Conservation (phyloP, 1,140 invertebrate species). For the Chrysoperla carnea region DNA sequence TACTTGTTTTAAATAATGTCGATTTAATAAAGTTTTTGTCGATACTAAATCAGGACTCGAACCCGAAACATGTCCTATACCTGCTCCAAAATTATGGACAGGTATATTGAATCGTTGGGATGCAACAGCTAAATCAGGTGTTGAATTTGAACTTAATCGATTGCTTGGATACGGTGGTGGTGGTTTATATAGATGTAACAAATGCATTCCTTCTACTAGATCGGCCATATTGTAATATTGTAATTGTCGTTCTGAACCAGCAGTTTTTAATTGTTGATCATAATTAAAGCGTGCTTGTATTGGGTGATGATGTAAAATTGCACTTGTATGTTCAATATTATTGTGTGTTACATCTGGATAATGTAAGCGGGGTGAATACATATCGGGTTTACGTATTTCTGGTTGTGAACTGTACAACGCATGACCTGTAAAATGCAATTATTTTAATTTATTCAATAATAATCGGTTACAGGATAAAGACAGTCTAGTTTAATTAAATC, state of each 20-base stretch:
- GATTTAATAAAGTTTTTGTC: constrained; percentile 34
- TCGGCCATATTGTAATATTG: constrained; percentile 16
- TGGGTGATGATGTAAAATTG: constrained; percentile 1
- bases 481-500: too few relatives aligned
- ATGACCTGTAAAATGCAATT: constrained; percentile 9
- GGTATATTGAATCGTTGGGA: constrained; percentile 21
- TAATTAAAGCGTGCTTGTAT: background rate
- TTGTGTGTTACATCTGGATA: constrained; percentile 44
- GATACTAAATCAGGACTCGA: constrained; percentile 64
- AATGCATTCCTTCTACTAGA: constrained; percentile 31
- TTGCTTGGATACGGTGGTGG: constrained; percentile 60
- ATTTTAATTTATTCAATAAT: constrained; percentile 8
- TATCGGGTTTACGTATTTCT: constrained; percentile 33
- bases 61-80: constrained; percentile 31
- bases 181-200: constrained; percentile 57
- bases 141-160: constrained; percentile 54
- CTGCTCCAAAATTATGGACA: background rate
- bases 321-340: constrained; percentile 19
- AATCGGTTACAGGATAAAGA: constrained; percentile 20
- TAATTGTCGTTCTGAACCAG: constrained; percentile 4
- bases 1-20: constrained; percentile 26
- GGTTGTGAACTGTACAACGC: constrained; percentile 42
- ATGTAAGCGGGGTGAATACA: constrained; percentile 19
- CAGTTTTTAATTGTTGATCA: background rate
- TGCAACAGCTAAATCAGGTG: constrained; percentile 58